Evolutionary conservation across 2,113 vertebrate species (phyloP), one percentile per base, ranked within the genome.

Genomic region (Martes martes): DNA sequence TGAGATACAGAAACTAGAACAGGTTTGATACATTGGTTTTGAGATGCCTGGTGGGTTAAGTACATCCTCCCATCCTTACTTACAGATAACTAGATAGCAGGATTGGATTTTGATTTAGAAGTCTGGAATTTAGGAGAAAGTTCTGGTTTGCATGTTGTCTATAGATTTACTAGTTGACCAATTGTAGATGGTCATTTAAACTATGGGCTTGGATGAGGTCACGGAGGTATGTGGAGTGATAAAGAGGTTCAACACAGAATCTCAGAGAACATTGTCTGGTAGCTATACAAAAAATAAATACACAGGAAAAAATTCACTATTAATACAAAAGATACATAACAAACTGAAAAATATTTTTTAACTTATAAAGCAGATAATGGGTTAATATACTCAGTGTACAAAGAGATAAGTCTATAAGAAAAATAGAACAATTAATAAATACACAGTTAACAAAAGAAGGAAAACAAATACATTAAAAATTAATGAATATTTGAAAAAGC

Each of bases 71-170:
- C 11, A 84, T 16, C 26, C 36, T 81, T 45, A 74, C 76, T 71
- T 39, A 84, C 26, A 57, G 85, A 47, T 59, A 78, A 59, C 28
- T 76, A 10, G 57, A 59, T 74, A 83, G 67, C 80, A 57, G 63
- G 63, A 76, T 83, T 52, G 36, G 82, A 47, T 42, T 92, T 87
- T 92, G 59, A 86, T 87, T 95, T 92, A 69, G 18, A 93, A 89
- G 36, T 84, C 47, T 89, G 36, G 85, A 83, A 76, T 93, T 83
- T 82, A 24, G 52, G 45, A 65, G 26, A 55, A 89, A 83, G 23
- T 19, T 83, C 11, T 57, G 9, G 57, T 96, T 82, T 89, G 15
- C 23, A 19, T 76, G 33, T 84, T 89, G 33, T 91, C 39, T 92
- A 6, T 95, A 87, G 47, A 79, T 76, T 76, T 89, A 67, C 57